Conservation (phyloP, 2,888 invertebrate genomes). For the Bombylius major region DNA sequence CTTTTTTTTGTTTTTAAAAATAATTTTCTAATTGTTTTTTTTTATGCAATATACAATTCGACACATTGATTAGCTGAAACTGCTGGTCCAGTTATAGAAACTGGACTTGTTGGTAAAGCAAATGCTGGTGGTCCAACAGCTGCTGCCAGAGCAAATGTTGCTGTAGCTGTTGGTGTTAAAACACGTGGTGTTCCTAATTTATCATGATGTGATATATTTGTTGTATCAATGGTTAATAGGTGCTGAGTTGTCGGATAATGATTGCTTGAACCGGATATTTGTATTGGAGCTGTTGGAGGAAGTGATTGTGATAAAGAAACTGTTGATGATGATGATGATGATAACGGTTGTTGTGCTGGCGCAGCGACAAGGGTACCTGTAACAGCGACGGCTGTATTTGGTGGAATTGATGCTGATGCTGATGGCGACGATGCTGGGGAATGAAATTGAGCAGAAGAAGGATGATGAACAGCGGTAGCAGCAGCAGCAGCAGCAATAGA, state of each 20-base stretch:
- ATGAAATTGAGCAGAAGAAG: neutral
- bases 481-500: neutral
- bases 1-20: too few species aligned
- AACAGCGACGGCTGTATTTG: neutral
- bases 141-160: conserved; percentile 8
- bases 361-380: neutral
- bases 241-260: conserved; percentile 8
- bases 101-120: conserved; percentile 2
- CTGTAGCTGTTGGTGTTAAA: conserved; percentile 6
- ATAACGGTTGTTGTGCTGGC: neutral
- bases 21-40: too few species aligned
- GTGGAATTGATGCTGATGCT: neutral
- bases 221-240: conserved; percentile 12
- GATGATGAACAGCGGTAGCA: neutral
- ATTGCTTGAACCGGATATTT: neutral
- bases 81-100: conserved; percentile 3
- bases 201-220: conserved; percentile 7
- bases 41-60: conserved; percentile 11
- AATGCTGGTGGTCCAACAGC: conserved; percentile 6
- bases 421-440: conserved; percentile 2
- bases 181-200: conserved; percentile 10
- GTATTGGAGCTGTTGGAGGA: neutral
- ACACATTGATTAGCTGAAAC: conserved; percentile 11
- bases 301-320: neutral
- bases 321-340: conserved; percentile 1